Conservation (phyloP, 2,888 invertebrate genomes). For the Pelosia muscerda region DNA sequence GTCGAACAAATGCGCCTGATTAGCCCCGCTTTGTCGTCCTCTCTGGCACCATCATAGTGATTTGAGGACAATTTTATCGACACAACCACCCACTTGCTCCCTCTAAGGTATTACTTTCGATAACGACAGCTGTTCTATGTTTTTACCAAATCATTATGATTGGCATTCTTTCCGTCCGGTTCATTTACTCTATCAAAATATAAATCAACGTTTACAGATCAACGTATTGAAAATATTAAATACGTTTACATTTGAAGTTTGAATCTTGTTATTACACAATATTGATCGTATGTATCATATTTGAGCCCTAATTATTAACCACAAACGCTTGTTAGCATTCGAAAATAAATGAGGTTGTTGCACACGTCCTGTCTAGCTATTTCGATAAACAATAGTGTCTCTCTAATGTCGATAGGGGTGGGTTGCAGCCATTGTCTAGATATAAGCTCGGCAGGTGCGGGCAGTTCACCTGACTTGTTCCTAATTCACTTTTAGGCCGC, state of each 20-base stretch:
- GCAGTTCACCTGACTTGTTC: conserved; percentile 60
- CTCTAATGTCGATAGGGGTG: conserved; percentile 35
- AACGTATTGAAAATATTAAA: neutral
- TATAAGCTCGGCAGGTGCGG: conserved; percentile 49
- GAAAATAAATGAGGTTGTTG: neutral
- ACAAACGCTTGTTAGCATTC: neutral
- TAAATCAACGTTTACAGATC: neutral
- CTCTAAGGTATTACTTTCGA: conserved; percentile 25
- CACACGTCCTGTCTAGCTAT: neutral
- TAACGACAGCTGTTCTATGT: conserved; percentile 27
- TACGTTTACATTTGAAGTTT: neutral
- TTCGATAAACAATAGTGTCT: conserved; percentile 39
- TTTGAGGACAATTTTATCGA: conserved; percentile 53
- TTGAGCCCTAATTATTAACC: neutral
- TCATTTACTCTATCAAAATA: neutral
- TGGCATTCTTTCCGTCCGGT: neutral
- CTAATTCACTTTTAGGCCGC: conserved; percentile 68
- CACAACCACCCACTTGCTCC: conserved; percentile 30
- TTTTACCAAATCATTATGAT: conserved; percentile 1
- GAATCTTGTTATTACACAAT: neutral
- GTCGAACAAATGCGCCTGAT: conserved; percentile 83
- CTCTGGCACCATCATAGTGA: conserved; percentile 51
- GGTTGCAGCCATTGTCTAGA: conserved; percentile 43
- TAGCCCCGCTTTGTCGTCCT: conserved; percentile 76
- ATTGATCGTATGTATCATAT: neutral